Percentiles rank a stretch among this genome's conserved stretches.
Evolutionary conservation across 2,797 vertebrate species (phyloP).

Genomic region (Tachyglossus aculeatus): DNA sequence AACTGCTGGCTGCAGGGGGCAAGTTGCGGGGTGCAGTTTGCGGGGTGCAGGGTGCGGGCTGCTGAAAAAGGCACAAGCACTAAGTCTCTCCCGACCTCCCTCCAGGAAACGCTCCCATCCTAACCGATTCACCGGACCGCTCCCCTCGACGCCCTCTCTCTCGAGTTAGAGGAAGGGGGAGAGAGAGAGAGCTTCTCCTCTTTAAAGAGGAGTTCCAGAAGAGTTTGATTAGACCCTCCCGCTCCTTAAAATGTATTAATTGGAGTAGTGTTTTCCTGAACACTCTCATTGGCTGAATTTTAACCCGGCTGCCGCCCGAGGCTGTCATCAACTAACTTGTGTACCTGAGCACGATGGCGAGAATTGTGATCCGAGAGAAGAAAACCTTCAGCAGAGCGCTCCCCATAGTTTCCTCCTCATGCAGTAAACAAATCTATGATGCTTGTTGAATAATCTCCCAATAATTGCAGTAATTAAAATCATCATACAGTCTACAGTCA

Average conservation of each 20-base stretch:
- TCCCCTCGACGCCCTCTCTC: constrained; percentile 12
- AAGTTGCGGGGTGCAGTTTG: no score
- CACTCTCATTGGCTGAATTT: neutral
- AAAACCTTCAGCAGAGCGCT: constrained; percentile 40
- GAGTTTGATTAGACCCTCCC: constrained; percentile 41
- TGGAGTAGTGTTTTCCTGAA: no score
- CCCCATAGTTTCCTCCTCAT: constrained; percentile 61
- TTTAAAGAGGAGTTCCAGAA: constrained; percentile 29
- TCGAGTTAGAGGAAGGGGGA: constrained; percentile 28
- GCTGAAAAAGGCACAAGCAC: neutral
- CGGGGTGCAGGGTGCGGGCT: no score
- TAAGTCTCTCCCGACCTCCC: neutral
- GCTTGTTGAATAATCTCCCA: constrained; percentile 77
- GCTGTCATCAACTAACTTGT: neutral
- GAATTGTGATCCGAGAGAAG: constrained; percentile 4
- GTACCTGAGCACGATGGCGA: neutral
- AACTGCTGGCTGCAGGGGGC: no score
- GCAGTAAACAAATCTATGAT: constrained; percentile 70
- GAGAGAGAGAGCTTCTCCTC: constrained; percentile 31
- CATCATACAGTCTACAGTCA: constrained; percentile 74
- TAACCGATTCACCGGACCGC: constrained; percentile 28
- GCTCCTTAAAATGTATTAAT: constrained; percentile 22
- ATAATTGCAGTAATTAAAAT: constrained; percentile 84
- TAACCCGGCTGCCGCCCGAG: constrained; percentile 40
- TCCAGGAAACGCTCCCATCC: constrained; percentile 1